phyloP scores from a whole-genome alignment of 2,888 invertebrate species.

The Ennomos fuscantarius region DNA sequence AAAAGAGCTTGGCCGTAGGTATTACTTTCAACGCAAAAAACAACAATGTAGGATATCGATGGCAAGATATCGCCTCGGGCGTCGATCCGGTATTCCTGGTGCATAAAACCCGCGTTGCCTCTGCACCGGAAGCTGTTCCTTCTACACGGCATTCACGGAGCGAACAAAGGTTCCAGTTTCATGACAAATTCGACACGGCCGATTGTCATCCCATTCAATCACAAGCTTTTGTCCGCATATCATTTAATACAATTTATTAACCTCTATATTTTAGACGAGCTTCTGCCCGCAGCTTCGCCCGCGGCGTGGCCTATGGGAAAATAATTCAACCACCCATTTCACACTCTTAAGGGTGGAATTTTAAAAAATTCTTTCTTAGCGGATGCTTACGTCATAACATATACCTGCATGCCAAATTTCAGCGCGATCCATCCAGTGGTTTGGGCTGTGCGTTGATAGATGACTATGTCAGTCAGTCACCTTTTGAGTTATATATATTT shows the following conservation, averaged over 20 bases:
- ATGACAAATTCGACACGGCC: slow-evolving; percentile 81
- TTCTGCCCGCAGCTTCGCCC: no score
- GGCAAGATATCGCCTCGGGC: slow-evolving; percentile 76
- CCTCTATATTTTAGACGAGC: slow-evolving; percentile 46
- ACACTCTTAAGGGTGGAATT: no score
- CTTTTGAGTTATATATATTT: no score
- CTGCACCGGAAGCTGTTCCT: slow-evolving; percentile 80
- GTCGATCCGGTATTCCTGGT: slow-evolving; percentile 54
- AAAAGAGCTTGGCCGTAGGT: slow-evolving; percentile 51
- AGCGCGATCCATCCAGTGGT: no score
- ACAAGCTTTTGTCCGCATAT: slow-evolving; percentile 60
- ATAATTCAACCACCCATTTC: no score
- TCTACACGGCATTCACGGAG: slow-evolving; percentile 68
- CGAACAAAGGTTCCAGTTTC: slow-evolving; percentile 71
- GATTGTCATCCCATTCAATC: slow-evolving; percentile 71
- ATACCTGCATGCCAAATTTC: no score
- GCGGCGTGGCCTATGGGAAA: no score
- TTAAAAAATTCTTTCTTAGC: no score
- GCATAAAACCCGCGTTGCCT: slow-evolving; percentile 44
- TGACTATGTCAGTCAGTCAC: no score
- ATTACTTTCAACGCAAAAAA: slow-evolving; percentile 56
- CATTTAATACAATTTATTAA: slow-evolving; percentile 82
- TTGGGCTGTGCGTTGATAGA: no score
- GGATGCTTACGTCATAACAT: no score
- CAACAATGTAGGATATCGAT: slow-evolving; percentile 72